Percentiles rank a stretch among this genome's conserved stretches.
phyloP scores from a whole-genome alignment of 2,797 vertebrate genomes.

The Furcifer pardalis region DNA sequence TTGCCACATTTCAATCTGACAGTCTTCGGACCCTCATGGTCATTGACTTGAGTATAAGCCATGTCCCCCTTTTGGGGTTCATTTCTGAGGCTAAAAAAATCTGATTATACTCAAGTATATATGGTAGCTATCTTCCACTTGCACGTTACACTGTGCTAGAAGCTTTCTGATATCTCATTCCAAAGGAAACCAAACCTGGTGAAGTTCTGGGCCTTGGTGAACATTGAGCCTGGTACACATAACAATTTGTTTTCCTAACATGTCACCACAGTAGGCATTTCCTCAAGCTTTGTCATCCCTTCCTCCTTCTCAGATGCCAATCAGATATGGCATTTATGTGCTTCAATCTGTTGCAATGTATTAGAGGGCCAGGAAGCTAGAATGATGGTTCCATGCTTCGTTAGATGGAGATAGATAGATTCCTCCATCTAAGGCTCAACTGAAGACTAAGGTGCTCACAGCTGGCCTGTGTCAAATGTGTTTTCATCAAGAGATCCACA shows the following conservation, averaged over 20 bases:
- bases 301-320: constrained; percentile 1
- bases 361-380: neutral
- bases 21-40: too few species aligned
- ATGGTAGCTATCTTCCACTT: too few species aligned
- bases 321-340: neutral
- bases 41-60: too few species aligned
- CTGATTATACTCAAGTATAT: too few species aligned
- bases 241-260: constrained; percentile 20
- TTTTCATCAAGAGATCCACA: constrained; percentile 30
- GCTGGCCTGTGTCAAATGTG: constrained; percentile 10
- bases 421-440: constrained; percentile 25
- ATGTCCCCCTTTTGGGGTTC: too few species aligned
- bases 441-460: constrained; percentile 29
- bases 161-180: too few species aligned
- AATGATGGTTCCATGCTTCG: constrained; percentile 34
- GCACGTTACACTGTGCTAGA: too few species aligned
- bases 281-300: neutral
- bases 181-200: neutral
- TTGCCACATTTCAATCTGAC: too few species aligned
- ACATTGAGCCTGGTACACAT: too few species aligned
- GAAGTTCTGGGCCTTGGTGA: neutral
- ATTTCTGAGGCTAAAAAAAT: too few species aligned
- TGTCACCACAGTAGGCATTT: neutral
- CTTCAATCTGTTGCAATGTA: neutral
- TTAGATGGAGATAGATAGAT: constrained; percentile 43